Evolutionary conservation across 2,888 invertebrate genomes (phyloP).

Genomic region (Theodoxus fluviatilis): DNA sequence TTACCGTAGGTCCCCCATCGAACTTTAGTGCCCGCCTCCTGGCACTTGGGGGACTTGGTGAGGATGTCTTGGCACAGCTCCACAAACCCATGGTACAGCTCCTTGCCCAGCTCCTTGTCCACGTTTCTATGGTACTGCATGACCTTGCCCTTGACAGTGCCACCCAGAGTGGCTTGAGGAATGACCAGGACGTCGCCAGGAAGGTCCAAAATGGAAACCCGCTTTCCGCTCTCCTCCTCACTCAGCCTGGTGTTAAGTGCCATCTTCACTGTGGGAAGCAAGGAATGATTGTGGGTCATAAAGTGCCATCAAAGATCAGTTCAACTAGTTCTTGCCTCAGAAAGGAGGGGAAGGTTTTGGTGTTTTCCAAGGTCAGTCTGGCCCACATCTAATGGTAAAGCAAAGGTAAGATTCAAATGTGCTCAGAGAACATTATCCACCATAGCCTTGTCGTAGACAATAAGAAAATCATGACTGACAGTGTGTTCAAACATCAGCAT

Average conservation of each 20-base stretch:
- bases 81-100: constrained; percentile 59
- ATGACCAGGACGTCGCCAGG: constrained; percentile 66
- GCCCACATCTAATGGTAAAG: neutral
- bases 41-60: constrained; percentile 35
- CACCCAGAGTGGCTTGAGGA: constrained; percentile 67
- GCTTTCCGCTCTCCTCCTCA: constrained; percentile 49
- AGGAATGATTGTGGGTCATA: neutral
- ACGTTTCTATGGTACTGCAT: constrained; percentile 67
- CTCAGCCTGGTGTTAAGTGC: constrained; percentile 55
- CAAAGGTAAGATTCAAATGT: too few species aligned
- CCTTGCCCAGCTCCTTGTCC: constrained; percentile 61
- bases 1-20: constrained; percentile 66
- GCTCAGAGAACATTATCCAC: too few species aligned
- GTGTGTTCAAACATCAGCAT: too few species aligned
- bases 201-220: constrained; percentile 59
- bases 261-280: constrained; percentile 51
- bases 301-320: too few species aligned
- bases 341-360: too few species aligned
- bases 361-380: neutral
- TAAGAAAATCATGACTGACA: too few species aligned
- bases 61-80: constrained; percentile 40
- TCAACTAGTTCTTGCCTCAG: too few species aligned
- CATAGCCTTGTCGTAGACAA: too few species aligned
- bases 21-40: constrained; percentile 43
- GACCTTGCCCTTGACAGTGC: constrained; percentile 64